Evolutionary conservation across 2,797 vertebrate species (phyloP).

Genomic region (Carduelis carduelis): DNA sequence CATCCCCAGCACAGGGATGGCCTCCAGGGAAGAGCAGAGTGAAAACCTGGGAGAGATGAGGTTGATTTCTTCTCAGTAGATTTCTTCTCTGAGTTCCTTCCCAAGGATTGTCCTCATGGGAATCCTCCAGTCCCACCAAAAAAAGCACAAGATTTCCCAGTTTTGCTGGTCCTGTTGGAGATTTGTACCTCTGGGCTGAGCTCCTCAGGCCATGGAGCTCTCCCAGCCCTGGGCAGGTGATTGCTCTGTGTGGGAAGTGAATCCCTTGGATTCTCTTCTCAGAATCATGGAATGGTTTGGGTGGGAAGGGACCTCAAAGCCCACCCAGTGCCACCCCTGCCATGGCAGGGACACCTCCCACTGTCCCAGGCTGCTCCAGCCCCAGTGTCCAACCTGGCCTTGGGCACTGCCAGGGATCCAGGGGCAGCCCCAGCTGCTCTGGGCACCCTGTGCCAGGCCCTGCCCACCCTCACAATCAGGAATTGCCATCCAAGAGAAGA

Average conservation of each 20-base stretch:
- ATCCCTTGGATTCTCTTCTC: neutral
- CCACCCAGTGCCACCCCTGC: accelerated
- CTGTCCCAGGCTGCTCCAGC: neutral
- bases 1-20: neutral
- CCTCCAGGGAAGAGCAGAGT: neutral
- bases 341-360: neutral
- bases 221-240: neutral
- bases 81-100: neutral
- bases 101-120: neutral
- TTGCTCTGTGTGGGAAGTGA: neutral
- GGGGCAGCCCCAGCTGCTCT: neutral
- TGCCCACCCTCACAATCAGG: accelerated
- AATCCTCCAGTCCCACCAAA: neutral
- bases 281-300: no score
- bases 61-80: neutral
- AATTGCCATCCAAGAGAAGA: neutral
- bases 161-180: neutral
- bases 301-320: neutral
- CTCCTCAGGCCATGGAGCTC: neutral
- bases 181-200: neutral
- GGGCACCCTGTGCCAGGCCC: neutral
- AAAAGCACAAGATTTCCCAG: neutral
- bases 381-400: neutral
- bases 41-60: neutral
- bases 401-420: neutral